Conservation (phyloP, 1,140 invertebrate species). For the Latrodectus geometricus region DNA sequence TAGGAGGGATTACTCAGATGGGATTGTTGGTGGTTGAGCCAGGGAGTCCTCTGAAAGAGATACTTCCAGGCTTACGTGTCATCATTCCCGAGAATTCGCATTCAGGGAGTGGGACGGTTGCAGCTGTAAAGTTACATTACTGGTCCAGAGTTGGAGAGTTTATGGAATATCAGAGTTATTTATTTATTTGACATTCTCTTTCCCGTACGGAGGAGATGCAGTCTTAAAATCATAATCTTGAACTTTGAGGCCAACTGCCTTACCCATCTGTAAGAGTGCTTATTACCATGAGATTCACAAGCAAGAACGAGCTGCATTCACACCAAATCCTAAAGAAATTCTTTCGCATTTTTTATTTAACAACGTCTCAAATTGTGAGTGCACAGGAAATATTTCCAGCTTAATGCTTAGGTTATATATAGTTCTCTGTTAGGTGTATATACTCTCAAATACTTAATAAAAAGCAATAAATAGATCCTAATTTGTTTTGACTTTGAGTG, state of each 20-base stretch:
- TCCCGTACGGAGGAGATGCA: neutral
- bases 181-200: slow-evolving; percentile 30
- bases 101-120: slow-evolving; percentile 36
- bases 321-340: too few relatives aligned
- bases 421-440: too few relatives aligned
- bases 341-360: too few relatives aligned
- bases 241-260: slow-evolving; percentile 30
- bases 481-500: too few relatives aligned
- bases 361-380: too few relatives aligned
- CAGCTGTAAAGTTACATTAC: slow-evolving; percentile 57
- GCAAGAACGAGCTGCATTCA: too few relatives aligned
- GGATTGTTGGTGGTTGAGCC: slow-evolving; percentile 9
- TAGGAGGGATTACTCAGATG: neutral
- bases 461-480: too few relatives aligned
- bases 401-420: too few relatives aligned
- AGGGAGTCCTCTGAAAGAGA: slow-evolving; percentile 19
- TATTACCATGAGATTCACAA: neutral
- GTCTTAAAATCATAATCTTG: slow-evolving; percentile 54
- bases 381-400: too few relatives aligned
- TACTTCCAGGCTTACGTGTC: slow-evolving; percentile 53
- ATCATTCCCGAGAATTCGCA: slow-evolving; percentile 45
- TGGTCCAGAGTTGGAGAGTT: slow-evolving; percentile 45
- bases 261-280: neutral
- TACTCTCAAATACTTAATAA: too few relatives aligned
- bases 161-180: slow-evolving; percentile 57